Base-by-base conservation (phyloP, 2,888 invertebrate species). In the Ctena decussata region DNA sequence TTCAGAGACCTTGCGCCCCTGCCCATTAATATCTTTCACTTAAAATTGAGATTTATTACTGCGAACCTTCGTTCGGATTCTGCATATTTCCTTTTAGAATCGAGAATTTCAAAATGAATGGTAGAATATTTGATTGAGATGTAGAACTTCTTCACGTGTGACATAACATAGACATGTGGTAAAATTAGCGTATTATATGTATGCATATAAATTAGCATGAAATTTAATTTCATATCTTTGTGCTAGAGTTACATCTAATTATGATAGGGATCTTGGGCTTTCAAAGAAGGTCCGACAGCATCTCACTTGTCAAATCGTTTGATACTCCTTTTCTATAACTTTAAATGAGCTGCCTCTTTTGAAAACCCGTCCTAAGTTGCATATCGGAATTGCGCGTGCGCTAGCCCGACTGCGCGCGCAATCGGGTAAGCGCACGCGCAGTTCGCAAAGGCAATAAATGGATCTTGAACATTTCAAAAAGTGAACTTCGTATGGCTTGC, bases 151-250 rank as follows among this genome's bases (percentile, higher is more conserved):
- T 35, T 35, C 8, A 32, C 35, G 65, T 65, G 6, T 65, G 65
- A 65, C 65, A 21, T 30, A 65, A 18, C 30, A 18, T 65, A 65
- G 65, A 65, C 65, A 65, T 65, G 35, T 35, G 65, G 21, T 35
- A 30, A 21, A 30, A 65, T 35, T 65, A 18, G 2, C 8, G 65
- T 35, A 30, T 65, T 65, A 35, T 65, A 35, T 65, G 35, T 65
- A 65, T 65, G 32, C 65, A 35, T 65, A 65, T 18, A 65, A 65
- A 65, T 65, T 65, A 65, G 30, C 35, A 65, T 65, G 65, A 65
- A 65, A 65, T 65, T 65, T 65, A 65, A 65, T 65, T 65, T 65
- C 35, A 65, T 35, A 30, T 35, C 65, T 12, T 65, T 65, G 65
- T 65, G 65, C 5, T 35, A 11, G 35, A 32, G 65, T 65, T 35